Percentiles rank a stretch among this genome's conserved stretches.
These are phyloP conservation scores for Rissa tridactyla DNA, from an alignment of 2,113 vertebrate species.

Conservation along the genomic window DNA sequence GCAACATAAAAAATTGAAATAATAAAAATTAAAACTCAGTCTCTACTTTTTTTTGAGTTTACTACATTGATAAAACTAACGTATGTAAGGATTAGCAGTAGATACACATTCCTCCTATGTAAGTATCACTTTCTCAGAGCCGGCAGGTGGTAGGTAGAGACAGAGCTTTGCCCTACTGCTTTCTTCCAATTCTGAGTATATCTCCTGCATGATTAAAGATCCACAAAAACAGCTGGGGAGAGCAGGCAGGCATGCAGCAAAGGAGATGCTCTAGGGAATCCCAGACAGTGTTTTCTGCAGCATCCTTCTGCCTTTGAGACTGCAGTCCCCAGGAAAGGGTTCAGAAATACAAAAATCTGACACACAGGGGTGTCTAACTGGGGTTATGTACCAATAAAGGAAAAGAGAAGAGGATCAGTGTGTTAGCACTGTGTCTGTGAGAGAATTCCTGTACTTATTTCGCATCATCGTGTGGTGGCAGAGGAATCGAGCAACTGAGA, in stretches of 20 bases:
- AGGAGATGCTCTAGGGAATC: not conserved
- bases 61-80: not conserved
- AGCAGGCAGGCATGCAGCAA: not conserved
- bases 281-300: not conserved
- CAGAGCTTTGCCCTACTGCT: not conserved
- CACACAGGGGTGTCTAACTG: not conserved
- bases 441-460: not conserved
- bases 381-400: not conserved
- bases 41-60: not conserved
- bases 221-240: not conserved
- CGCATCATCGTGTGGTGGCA: not conserved
- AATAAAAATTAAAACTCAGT: not conserved
- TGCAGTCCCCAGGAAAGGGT: not conserved
- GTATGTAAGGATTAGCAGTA: not conserved
- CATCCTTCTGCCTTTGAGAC: not conserved
- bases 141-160: not conserved
- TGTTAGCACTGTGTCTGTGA: not conserved
- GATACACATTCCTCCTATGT: not conserved
- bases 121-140: not conserved
- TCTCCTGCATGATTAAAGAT: not conserved
- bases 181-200: not conserved
- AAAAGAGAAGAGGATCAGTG: not conserved
- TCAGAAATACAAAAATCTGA: not conserved
- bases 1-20: not conserved
- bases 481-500: not conserved